Evolutionary conservation across 2,888 invertebrate genomes (phyloP), one percentile per base, ranked within the genome.

Genomic region (Cabera pusaria): DNA sequence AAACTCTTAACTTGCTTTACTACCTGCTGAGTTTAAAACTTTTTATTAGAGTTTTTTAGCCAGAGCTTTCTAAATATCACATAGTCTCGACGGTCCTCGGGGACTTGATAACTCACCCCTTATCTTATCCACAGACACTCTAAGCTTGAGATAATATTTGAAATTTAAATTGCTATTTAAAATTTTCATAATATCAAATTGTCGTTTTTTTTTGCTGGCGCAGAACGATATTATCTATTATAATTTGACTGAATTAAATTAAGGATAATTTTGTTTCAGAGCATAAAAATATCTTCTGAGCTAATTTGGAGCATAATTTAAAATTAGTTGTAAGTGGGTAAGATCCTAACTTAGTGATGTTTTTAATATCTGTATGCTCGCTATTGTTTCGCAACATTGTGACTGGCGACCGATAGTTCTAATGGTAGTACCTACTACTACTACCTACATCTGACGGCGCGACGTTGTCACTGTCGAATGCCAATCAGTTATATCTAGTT

Each of bases 121-220:
- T 86, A 85, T 85, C 83, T 81, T 80, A 83, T 77, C 79, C 53
- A 37, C 56, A 60, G 61, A 58, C 64, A 62, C 59, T 62, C 63
- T 66, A 60, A 69, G 70, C 68, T 57, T 50, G 47, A 62, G 70
- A 78, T 78, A 72, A 63, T 59, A 54, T 66, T 63, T 58, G 45
- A 44, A 46, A 39, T 41, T 40, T 34, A 47, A 49, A 51, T 53
- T 48, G 50, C 52, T 58, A 59, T 62, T 52, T 55, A 44, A 24
- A 32, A 44, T 44, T 45, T 53, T 43, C 32, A 49, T 38, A 49
- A 49, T 59, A 22, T 17, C 23, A n/a, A n/a, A n/a, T n/a, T n/a
- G n/a, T n/a, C 23, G 14, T 14, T 14, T 14, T 14, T 4, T 14
- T 14, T 14, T 14, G 14, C 4, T 14, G 14, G 14, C 14, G n/a